Percentiles rank a stretch among this genome's conserved stretches.
Conservation (phyloP, 2,888 invertebrate species). For the Limenitis camilla region DNA sequence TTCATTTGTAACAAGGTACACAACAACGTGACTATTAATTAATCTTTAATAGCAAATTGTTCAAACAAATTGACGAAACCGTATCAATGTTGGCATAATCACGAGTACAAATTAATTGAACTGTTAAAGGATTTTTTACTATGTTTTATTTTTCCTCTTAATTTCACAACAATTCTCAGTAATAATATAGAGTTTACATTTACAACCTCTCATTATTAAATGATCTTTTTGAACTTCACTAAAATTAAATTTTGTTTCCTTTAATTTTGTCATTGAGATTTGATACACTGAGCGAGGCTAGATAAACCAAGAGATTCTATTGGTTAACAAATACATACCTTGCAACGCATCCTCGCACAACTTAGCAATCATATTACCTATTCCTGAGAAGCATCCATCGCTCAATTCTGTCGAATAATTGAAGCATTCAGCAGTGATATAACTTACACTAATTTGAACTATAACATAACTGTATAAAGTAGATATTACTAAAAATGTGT, state of each 20-base stretch:
- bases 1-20: too few relatives aligned
- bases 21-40: neutral
- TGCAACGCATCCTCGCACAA: conserved; percentile 32
- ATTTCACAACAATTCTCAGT: too few relatives aligned
- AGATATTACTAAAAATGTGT: neutral
- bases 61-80: conserved; percentile 24
- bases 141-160: too few relatives aligned
- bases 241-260: too few relatives aligned
- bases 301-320: too few relatives aligned
- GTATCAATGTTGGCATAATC: conserved; percentile 15
- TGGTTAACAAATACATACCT: too few relatives aligned
- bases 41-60: neutral
- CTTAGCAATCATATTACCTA: conserved; percentile 7
- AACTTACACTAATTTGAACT: conserved; percentile 14
- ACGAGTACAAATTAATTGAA: conserved; percentile 14
- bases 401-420: conserved; percentile 44
- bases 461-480: neutral
- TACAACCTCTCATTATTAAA: too few relatives aligned
- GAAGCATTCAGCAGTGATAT: conserved; percentile 51
- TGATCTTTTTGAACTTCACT: too few relatives aligned
- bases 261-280: too few relatives aligned
- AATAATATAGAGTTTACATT: too few relatives aligned
- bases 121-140: conserved; percentile 15
- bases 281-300: too few relatives aligned
- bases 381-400: conserved; percentile 8